Conservation (phyloP, 2,797 vertebrate genomes). For the Orientallactaga sibirica region DNA sequence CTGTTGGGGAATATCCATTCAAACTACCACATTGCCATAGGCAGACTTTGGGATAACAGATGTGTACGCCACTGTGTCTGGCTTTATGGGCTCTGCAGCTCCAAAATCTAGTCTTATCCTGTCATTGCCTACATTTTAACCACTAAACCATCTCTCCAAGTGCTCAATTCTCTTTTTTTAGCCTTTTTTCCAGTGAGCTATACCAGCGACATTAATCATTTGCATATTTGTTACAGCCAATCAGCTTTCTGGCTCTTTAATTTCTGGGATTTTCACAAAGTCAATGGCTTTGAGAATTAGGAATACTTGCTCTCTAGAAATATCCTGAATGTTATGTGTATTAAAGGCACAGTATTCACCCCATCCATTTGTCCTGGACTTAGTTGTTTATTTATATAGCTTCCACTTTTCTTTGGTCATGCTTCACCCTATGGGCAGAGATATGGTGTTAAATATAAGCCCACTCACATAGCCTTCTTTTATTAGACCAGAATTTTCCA, state of each 20-base stretch:
- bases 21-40: no score
- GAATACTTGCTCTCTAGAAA: not conserved
- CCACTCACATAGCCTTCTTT: not conserved
- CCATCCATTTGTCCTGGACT: not conserved
- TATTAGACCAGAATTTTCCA: not conserved
- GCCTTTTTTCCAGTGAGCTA: not conserved
- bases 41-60: no score
- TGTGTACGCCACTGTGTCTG: no score
- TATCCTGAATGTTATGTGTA: not conserved
- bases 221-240: not conserved
- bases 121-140: no score
- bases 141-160: no score
- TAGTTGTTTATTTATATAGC: not conserved
- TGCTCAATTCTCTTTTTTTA: not conserved
- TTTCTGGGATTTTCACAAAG: not conserved
- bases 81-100: no score
- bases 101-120: no score
- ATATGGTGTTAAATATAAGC: not conserved
- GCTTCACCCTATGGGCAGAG: not conserved
- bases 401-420: not conserved
- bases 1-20: no score
- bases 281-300: not conserved
- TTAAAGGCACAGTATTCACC: not conserved
- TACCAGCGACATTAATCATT: not conserved
- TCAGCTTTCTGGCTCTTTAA: not conserved